Conservation (phyloP, 2,113 vertebrate genomes). For the Antidorcas marsupialis region DNA sequence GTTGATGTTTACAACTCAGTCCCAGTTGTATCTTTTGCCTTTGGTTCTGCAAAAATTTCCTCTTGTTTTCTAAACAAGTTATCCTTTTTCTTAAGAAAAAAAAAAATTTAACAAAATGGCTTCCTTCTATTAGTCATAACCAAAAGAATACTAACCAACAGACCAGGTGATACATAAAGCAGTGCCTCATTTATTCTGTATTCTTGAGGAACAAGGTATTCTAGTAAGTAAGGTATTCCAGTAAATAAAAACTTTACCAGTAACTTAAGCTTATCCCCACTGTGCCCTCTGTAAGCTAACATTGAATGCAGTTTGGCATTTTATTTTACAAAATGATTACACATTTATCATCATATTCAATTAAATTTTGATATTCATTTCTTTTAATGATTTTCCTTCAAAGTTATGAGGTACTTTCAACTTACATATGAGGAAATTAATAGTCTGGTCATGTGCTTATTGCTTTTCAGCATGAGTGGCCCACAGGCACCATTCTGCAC, state of each 20-base stretch:
- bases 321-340: neutral
- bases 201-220: neutral
- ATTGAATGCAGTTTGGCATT: neutral
- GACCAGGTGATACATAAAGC: neutral
- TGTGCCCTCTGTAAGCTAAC: neutral
- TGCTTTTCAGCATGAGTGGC: neutral
- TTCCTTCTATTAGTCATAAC: neutral
- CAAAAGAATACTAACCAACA: neutral
- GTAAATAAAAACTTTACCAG: neutral
- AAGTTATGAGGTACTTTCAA: neutral
- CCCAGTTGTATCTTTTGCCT: neutral
- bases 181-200: neutral
- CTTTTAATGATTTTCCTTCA: neutral
- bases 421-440: neutral
- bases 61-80: neutral
- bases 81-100: neutral
- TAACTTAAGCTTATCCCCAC: neutral
- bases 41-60: neutral
- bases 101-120: neutral
- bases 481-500: neutral
- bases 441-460: neutral
- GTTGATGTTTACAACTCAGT: neutral
- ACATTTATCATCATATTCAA: neutral
- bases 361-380: neutral
- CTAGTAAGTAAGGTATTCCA: neutral